Base-by-base conservation (phyloP, 1,140 invertebrate species). In the Helicoverpa zea region DNA sequence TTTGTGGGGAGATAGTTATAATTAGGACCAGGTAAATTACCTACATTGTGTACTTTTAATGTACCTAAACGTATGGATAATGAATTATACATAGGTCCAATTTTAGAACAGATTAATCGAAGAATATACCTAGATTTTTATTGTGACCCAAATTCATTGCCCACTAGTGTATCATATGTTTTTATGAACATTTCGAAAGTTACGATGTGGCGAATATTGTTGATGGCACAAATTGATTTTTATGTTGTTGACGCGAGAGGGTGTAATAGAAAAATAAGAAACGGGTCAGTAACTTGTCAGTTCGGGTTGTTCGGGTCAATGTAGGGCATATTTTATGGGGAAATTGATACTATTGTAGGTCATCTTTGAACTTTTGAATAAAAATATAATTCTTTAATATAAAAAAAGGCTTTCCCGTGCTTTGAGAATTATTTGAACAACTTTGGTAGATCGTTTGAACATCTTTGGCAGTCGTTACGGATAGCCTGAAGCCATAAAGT, bases 181-280 rank as follows among this genome's bases (percentile, higher is more conserved):
- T 59, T 54, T 29, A 59, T 59, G 23, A 59, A 29, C n/a, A 16
- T 12, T 29, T 59, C 10, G 16, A 59, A 59, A 29, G 56, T 29
- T 23, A 11, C 18, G 18, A 59, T 59, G 18, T 56, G 56, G 18
- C 9, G 56, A 59, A 59, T 59, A 12, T 59, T 59, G 56, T 29
- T 29, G 9, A 59, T 59, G 35, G 35, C 35, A 59, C 29, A 59
- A 59, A 59, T 59, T 59, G 56, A 59, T 59, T 59, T 59, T n/a
- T 56, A 56, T 59, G 56, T 18, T 59, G 56, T 59, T 59, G 56
- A 59, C 29, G 3, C 56, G 56, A 29, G 56, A 29, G 56, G n/a
- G n/a, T 29, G 23, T 59, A 12, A 5, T 59, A 59, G 18, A 59
- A 59, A 59, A 29, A 29, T 29, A 23, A 18, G 54, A 18, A 9